Conservation (phyloP, 2,113 vertebrate species). For the Vulpes lagopus region DNA sequence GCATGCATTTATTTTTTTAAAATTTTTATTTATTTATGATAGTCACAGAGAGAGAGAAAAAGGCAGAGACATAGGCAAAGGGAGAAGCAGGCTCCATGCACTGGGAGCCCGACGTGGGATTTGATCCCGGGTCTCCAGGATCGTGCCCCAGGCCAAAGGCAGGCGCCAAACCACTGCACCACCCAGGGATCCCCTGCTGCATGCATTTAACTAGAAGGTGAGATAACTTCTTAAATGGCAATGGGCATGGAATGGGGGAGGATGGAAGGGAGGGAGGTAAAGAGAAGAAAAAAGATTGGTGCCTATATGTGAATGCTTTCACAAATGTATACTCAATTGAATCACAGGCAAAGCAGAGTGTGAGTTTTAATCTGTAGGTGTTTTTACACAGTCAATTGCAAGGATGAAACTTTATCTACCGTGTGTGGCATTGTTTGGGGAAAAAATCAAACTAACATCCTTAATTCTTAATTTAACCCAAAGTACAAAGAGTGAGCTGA, state of each 20-base stretch:
- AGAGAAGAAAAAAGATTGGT: not conserved
- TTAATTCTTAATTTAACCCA: slow-evolving; percentile 44
- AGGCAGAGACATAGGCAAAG: too few species aligned
- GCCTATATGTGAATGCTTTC: not conserved
- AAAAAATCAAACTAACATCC: not conserved
- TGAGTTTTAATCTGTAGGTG: not conserved
- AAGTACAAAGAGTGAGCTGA: not conserved
- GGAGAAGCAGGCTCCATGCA: too few species aligned
- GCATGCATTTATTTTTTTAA: not conserved
- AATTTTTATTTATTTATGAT: too few species aligned
- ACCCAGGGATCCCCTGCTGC: not conserved
- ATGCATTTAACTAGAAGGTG: not conserved
- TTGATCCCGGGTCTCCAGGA: too few species aligned
- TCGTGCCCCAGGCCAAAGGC: too few species aligned
- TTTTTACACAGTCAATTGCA: not conserved
- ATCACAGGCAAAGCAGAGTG: not conserved
- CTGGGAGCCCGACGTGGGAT: too few species aligned
- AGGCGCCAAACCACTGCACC: too few species aligned
- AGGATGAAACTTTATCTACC: not conserved
- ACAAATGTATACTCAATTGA: not conserved
- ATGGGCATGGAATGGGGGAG: not conserved
- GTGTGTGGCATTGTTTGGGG: not conserved
- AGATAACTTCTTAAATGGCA: not conserved
- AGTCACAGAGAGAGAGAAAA: too few species aligned
- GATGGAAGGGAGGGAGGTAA: not conserved